Evolutionary conservation across 2,888 invertebrate genomes (phyloP).

Genomic region (Drosophila affinis): DNA sequence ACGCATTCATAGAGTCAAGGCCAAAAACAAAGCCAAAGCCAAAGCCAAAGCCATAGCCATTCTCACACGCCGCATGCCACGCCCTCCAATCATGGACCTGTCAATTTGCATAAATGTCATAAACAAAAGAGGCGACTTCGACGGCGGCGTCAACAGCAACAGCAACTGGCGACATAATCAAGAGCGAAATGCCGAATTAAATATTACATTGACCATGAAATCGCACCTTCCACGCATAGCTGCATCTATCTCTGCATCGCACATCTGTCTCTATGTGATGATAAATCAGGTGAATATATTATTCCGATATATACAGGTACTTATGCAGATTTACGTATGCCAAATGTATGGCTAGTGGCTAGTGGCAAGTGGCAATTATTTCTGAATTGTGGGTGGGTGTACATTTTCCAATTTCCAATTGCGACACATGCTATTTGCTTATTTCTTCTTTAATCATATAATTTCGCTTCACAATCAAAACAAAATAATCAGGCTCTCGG

Average conservation of each 20-base stretch:
- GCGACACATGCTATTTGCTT: conserved; percentile 21
- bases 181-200: conserved; percentile 31
- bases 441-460: conserved; percentile 33
- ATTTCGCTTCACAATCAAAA: conserved; percentile 27
- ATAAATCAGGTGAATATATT: conserved; percentile 8
- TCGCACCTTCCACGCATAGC: not conserved
- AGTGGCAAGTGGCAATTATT: conserved; percentile 13
- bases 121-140: conserved; percentile 13
- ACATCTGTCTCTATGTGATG: not conserved
- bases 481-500: conserved; percentile 7
- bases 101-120: conserved; percentile 10
- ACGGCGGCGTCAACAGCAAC: not conserved
- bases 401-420: conserved; percentile 34
- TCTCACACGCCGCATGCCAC: not conserved
- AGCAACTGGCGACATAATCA: conserved; percentile 11
- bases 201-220: conserved; percentile 33
- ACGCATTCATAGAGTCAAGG: conserved; percentile 1
- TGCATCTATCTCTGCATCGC: not conserved
- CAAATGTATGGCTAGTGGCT: no score
- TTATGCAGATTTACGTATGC: conserved; percentile 8
- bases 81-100: conserved; percentile 24
- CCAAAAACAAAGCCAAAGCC: not conserved
- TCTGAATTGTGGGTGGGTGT: not conserved
- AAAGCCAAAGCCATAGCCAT: not conserved
- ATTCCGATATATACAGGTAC: not conserved